phyloP scores from a whole-genome alignment of 2,113 vertebrate species.

The Cyprinodon brontotheroides region DNA sequence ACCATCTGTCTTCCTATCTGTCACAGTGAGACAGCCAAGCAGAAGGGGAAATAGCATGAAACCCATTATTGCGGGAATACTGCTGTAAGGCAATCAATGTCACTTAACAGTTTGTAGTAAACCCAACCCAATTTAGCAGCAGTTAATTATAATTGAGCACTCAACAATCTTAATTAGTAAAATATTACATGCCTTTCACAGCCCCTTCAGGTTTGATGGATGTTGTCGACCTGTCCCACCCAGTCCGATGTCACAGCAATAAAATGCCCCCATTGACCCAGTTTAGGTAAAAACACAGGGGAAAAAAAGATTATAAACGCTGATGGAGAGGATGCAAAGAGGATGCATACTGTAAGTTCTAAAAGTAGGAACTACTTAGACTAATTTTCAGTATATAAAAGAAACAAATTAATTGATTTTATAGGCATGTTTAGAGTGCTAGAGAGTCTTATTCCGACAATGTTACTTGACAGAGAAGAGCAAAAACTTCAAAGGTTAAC shows the following conservation, averaged over 20 bases:
- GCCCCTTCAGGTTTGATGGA: slow-evolving; percentile 67
- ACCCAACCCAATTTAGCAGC: slow-evolving; percentile 40
- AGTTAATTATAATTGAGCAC: slow-evolving; percentile 48
- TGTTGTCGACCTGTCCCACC: slow-evolving; percentile 31
- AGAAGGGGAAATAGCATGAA: slow-evolving; percentile 43
- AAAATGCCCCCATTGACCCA: slow-evolving; percentile 24
- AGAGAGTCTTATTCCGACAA: no score
- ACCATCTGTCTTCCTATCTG: slow-evolving; percentile 16
- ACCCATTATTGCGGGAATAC: slow-evolving; percentile 35
- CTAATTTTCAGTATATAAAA: not conserved
- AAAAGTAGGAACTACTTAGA: not conserved
- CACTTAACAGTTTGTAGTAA: slow-evolving; percentile 56
- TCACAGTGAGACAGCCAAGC: slow-evolving; percentile 17
- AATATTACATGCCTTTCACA: slow-evolving; percentile 64
- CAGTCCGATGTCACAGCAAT: slow-evolving; percentile 49
- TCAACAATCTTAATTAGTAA: slow-evolving; percentile 68
- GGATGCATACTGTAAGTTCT: not conserved
- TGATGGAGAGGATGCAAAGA: not conserved
- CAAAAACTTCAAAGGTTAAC: no score
- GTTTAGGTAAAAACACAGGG: slow-evolving; percentile 12
- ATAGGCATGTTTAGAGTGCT: not conserved
- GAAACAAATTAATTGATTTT: not conserved
- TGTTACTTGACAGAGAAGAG: no score
- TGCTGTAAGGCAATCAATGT: slow-evolving; percentile 54
- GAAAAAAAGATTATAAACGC: slow-evolving; percentile 22